phyloP scores from a whole-genome alignment of 2,113 vertebrate species.

The Eptesicus fuscus region DNA sequence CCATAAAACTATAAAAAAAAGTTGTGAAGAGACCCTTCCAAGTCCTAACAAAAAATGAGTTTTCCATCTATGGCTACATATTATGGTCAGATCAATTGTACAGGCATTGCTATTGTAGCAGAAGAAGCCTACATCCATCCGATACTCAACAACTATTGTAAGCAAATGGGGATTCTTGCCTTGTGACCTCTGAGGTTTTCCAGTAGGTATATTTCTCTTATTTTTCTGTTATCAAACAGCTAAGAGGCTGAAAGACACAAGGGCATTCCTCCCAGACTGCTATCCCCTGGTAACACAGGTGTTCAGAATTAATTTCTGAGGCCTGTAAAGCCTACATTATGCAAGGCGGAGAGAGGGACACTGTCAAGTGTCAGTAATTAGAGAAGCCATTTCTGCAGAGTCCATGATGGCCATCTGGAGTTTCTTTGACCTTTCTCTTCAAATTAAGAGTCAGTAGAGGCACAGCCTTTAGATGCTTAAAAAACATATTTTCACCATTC shows the following conservation, averaged over 20 bases:
- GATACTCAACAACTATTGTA: background rate
- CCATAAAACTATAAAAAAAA: background rate
- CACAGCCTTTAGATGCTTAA: background rate
- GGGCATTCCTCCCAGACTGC: background rate
- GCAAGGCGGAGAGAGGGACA: background rate
- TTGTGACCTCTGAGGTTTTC: background rate
- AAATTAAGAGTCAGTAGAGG: conserved; percentile 28
- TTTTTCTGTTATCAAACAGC: conserved; percentile 18
- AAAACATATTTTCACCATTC: conserved; percentile 47
- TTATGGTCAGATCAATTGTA: background rate
- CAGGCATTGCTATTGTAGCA: background rate
- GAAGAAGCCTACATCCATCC: background rate
- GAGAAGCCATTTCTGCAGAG: conserved; percentile 27
- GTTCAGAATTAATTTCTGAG: conserved; percentile 44
- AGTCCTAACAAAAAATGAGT: background rate
- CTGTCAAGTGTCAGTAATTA: conserved; percentile 52
- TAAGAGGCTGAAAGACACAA: background rate
- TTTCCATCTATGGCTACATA: background rate
- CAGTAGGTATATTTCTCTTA: background rate
- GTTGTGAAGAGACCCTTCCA: background rate
- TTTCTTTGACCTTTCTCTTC: conserved; percentile 50
- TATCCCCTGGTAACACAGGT: conserved; percentile 18
- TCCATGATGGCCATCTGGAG: conserved; percentile 18
- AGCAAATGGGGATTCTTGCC: background rate
- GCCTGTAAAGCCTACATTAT: background rate